phyloP scores from a whole-genome alignment of 1,140 invertebrate species.

The Ylistrum balloti region DNA sequence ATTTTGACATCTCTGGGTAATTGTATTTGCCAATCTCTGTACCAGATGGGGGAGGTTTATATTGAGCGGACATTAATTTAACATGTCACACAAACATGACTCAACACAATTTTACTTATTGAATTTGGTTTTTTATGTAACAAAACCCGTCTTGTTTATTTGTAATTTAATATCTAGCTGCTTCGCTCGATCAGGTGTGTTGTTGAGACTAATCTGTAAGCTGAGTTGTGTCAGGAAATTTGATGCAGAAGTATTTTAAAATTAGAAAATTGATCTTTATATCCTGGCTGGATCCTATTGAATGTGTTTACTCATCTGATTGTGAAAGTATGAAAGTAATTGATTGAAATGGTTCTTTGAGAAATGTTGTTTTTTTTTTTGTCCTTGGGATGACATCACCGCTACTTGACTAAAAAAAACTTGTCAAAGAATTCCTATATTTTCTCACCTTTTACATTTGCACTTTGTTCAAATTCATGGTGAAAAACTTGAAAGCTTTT shows the following conservation, averaged over 20 bases:
- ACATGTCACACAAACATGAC: background rate
- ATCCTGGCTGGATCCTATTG: background rate
- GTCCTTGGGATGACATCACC: conserved; percentile 24
- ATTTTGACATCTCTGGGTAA: background rate
- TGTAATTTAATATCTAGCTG: background rate
- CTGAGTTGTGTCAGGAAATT: conserved; percentile 13
- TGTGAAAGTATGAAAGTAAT: background rate
- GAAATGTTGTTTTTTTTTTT: background rate
- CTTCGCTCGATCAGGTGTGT: conserved; percentile 25
- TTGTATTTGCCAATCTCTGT: background rate
- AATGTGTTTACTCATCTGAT: conserved; percentile 22
- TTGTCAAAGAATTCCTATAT: no score
- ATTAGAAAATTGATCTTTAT: conserved; percentile 24
- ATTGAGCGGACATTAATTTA: conserved; percentile 20
- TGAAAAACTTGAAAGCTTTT: no score
- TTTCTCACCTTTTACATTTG: no score
- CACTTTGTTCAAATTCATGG: no score
- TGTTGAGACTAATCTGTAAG: conserved; percentile 5
- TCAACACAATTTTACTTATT: conserved; percentile 22
- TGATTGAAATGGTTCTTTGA: background rate
- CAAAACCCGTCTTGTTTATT: background rate
- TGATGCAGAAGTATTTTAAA: conserved; percentile 26
- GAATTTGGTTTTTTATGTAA: background rate
- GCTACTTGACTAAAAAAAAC: background rate
- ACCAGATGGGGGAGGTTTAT: background rate